Base-by-base conservation (phyloP, 2,113 vertebrate genomes). In the Zeus faber region DNA sequence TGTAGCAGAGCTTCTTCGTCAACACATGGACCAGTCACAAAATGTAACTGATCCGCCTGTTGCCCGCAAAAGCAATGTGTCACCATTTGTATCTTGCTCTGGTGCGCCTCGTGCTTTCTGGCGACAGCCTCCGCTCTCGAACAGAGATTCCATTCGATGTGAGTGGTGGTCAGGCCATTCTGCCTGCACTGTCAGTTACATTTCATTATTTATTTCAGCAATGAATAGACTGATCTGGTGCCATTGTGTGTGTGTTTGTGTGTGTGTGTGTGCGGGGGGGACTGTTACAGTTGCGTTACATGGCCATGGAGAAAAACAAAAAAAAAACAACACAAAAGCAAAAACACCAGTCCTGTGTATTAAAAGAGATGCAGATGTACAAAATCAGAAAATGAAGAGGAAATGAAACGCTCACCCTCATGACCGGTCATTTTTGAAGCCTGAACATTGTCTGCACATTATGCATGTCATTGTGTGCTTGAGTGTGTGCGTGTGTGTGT, bases 121-220 rank as follows among this genome's bases (percentile, higher is more conserved):
- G n/a, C n/a, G 33, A 14, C 11, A 14, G 33, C 33, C 33, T 37
- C 33, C 1, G 33, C 33, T 37, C 2, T 37, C 11, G 6, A 25
- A 67, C 33, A 14, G 33, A 14, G 33, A 37, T 37, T 37, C 5
- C n/a, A n/a, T n/a, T n/a, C n/a, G n/a, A n/a, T n/a, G n/a, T n/a
- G n/a, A n/a, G n/a, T n/a, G n/a, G n/a, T n/a, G n/a, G n/a, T n/a
- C n/a, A n/a, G n/a, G n/a, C 33, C 33, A 37, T 37, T 37, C 11
- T 37, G 33, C n/a, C 13, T 37, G 33, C 16, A 52, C 64, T 70
- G 75, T 66, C 56, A 57, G 31, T 51, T 35, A 53, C 25, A 61
- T 52, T 70, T 65, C 27, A 70, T 70, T 66, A 52, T 63, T 62
- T 60, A 59, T 54, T 66, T 49, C 14, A 26, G 49, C 40, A 33